These are phyloP conservation scores for Catharus minimus DNA, from an alignment of 2,113 vertebrate species.

Conservation along the genomic window DNA sequence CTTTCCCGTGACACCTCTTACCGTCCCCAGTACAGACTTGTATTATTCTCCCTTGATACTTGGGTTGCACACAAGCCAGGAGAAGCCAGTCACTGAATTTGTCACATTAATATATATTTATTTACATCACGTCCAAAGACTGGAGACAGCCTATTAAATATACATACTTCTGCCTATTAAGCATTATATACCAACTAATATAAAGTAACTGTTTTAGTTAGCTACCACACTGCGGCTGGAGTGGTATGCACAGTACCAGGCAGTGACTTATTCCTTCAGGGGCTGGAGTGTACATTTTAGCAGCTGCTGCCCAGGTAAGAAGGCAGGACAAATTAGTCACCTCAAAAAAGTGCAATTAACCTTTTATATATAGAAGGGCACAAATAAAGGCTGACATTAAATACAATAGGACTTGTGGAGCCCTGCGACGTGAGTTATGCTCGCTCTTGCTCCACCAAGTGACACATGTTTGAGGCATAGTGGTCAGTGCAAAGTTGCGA, in stretches of 20 bases:
- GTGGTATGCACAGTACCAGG: neutral
- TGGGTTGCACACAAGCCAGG: neutral
- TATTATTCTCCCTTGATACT: neutral
- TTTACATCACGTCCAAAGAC: neutral
- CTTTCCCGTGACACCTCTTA: accelerated
- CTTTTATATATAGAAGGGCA: accelerated
- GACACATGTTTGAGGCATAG: neutral
- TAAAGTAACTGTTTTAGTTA: neutral
- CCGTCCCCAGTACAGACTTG: neutral
- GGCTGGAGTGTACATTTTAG: accelerated
- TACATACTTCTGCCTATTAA: neutral
- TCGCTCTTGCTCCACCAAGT: constrained; percentile 33
- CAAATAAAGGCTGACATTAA: neutral
- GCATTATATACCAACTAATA: neutral
- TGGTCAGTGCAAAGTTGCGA: neutral
- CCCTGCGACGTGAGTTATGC: neutral
- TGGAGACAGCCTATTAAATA: neutral
- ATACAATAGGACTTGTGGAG: neutral
- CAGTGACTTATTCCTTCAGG: neutral
- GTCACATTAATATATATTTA: neutral
- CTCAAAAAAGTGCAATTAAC: accelerated
- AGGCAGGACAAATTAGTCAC: neutral
- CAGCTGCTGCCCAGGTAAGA: neutral
- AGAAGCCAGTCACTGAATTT: neutral
- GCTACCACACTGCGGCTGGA: neutral